Evolutionary conservation across 2,797 vertebrate genomes (phyloP).

Genomic region (Takifugu ocellatus): DNA sequence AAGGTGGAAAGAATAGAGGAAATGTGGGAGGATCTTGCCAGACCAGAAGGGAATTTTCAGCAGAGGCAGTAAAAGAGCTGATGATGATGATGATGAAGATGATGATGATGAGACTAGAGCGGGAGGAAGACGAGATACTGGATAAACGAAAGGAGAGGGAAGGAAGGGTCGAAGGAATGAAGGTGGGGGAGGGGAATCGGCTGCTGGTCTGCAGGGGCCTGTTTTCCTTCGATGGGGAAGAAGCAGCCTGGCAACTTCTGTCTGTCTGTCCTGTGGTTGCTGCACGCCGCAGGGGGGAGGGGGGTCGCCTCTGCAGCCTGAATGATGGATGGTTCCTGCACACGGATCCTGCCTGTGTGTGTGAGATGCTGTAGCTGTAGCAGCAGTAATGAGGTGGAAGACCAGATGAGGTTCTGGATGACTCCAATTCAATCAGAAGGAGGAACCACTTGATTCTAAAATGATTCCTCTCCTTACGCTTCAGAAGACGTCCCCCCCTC

Average conservation of each 20-base stretch:
- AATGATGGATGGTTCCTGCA: constrained; percentile 47
- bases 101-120: background rate
- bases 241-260: constrained; percentile 34
- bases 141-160: constrained; percentile 8
- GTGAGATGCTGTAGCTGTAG: constrained; percentile 3
- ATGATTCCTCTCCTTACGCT: background rate
- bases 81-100: background rate
- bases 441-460: constrained; percentile 16
- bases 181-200: constrained; percentile 40
- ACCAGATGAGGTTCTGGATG: constrained; percentile 37
- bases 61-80: background rate
- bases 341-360: constrained; percentile 5
- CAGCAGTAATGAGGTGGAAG: constrained; percentile 31
- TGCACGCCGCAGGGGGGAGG: constrained; percentile 53
- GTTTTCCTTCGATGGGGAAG: constrained; percentile 36
- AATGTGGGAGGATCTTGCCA: no score
- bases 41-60: fast-evolving
- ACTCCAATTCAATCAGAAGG: constrained; percentile 33
- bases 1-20: no score
- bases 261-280: constrained; percentile 21
- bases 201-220: constrained; percentile 47
- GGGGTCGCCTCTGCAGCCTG: constrained; percentile 45
- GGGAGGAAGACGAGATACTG: background rate
- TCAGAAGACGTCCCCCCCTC: background rate
- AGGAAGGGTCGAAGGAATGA: constrained; percentile 9